A percentile compares a stretch with the other conserved stretches of the same genome.
phyloP scores from a whole-genome alignment of 2,113 vertebrate genomes.

The Scopus umbretta region DNA sequence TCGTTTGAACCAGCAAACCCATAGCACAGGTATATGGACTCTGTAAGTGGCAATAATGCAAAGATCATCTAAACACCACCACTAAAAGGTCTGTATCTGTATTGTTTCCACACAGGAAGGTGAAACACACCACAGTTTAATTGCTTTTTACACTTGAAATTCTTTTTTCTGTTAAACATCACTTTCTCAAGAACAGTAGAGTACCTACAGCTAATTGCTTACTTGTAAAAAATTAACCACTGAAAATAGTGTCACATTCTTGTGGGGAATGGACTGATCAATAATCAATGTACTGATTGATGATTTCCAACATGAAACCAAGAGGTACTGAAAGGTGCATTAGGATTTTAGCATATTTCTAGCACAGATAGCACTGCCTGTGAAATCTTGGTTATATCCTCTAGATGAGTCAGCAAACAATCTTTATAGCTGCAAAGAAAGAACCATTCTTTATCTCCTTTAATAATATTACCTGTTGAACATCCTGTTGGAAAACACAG shows the following conservation, averaged over 20 bases:
- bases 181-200: neutral
- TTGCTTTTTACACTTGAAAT: neutral
- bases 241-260: neutral
- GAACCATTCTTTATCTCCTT: neutral
- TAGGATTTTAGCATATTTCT: neutral
- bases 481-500: slow-evolving; percentile 98
- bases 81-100: neutral
- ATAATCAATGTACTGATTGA: neutral
- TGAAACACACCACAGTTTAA: neutral
- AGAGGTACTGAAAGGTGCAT: neutral
- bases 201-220: neutral
- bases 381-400: neutral
- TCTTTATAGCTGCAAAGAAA: neutral
- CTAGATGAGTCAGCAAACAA: neutral
- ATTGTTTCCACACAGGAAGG: neutral
- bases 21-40: neutral
- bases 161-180: neutral
- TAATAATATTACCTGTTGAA: slow-evolving; percentile 85
- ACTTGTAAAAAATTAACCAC: neutral
- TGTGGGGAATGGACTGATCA: neutral
- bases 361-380: neutral
- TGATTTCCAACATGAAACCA: neutral
- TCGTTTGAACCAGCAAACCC: neutral
- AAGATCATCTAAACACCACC: neutral
- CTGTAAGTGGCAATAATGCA: neutral